Percentiles rank a stretch among this genome's conserved stretches.
Conservation (phyloP, 2,113 vertebrate genomes). For the Chaetops frenatus region DNA sequence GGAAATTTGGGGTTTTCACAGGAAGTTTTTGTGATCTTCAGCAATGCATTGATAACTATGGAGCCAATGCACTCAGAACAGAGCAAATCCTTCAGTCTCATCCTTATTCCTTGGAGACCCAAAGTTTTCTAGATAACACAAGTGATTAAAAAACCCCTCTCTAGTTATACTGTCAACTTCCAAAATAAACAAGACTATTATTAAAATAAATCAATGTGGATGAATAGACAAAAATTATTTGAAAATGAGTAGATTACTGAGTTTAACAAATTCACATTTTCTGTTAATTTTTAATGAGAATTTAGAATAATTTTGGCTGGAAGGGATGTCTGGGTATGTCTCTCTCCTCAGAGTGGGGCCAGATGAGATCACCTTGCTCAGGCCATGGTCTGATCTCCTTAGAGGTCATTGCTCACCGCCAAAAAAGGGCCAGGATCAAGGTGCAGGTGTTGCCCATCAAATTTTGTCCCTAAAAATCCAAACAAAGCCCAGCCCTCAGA, state of each 20-base stretch:
- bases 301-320: neutral
- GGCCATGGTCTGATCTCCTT: neutral
- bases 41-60: rapidly evolving
- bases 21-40: neutral
- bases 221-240: neutral
- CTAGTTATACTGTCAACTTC: neutral
- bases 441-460: rapidly evolving
- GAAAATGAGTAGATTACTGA: neutral
- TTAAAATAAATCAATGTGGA: neutral
- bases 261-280: neutral
- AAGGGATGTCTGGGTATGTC: neutral
- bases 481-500: neutral
- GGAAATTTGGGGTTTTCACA: neutral
- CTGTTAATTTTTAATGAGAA: neutral
- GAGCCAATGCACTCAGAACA: neutral
- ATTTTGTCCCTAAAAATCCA: neutral
- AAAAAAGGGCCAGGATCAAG: rapidly evolving
- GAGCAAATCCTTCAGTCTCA: neutral
- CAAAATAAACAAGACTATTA: neutral
- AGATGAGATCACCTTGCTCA: neutral
- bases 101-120: neutral
- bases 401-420: neutral
- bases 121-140: neutral
- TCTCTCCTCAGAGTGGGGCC: neutral
- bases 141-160: neutral